Evolutionary conservation across 2,888 invertebrate genomes (phyloP).

Genomic region (Psococerastis gibbosa): DNA sequence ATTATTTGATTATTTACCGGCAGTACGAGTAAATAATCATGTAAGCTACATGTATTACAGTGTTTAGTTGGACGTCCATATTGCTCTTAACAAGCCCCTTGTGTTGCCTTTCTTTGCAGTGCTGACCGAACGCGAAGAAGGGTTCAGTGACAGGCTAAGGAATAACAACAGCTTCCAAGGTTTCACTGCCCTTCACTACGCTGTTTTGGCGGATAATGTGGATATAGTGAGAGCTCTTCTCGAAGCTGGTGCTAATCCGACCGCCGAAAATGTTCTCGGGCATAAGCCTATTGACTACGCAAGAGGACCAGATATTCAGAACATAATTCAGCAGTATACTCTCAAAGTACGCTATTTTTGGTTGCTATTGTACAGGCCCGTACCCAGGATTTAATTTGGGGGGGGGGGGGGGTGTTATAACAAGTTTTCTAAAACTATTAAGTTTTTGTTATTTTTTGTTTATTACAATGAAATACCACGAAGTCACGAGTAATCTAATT

Average conservation of each 20-base stretch:
- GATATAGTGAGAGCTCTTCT: conserved; percentile 43
- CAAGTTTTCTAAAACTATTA: too few relatives aligned
- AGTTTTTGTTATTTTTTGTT: too few relatives aligned
- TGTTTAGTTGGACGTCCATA: too few relatives aligned
- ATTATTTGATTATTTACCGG: too few relatives aligned
- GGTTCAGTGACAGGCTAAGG: conserved; percentile 54
- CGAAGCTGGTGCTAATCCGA: conserved; percentile 54
- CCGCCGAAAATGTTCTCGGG: conserved; percentile 56
- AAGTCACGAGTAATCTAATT: too few relatives aligned
- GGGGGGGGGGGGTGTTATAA: too few relatives aligned
- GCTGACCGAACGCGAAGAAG: conserved; percentile 51
- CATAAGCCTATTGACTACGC: conserved; percentile 57
- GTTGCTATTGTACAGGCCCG: too few relatives aligned
- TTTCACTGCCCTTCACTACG: conserved; percentile 79
- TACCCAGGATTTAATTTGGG: too few relatives aligned
- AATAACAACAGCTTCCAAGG: conserved; percentile 57
- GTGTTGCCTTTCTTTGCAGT: conserved; percentile 24
- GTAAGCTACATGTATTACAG: too few relatives aligned
- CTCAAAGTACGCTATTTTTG: conserved; percentile 19
- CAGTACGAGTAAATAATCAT: too few relatives aligned
- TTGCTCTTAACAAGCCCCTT: too few relatives aligned
- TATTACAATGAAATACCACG: too few relatives aligned
- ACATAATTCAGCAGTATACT: conserved; percentile 37
- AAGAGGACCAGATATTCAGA: conserved; percentile 39
- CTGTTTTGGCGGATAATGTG: conserved; percentile 52